Evolutionary conservation across 2,797 vertebrate species (phyloP).

Genomic region (Schizopygopsis pylzovi): DNA sequence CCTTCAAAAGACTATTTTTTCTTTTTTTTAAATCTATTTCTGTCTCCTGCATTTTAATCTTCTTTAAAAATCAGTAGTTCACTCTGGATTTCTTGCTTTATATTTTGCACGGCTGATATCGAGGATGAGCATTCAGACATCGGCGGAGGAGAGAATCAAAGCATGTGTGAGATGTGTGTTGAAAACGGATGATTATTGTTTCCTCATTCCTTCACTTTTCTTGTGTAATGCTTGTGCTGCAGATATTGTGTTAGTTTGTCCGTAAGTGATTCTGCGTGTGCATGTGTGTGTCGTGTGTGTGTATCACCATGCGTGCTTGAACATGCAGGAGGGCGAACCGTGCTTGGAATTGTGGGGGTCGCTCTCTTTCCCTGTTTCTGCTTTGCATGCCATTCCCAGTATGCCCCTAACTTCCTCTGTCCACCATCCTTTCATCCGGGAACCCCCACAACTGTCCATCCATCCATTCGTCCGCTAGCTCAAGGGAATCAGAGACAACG

Average conservation of each 20-base stretch:
- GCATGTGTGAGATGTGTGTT: slow-evolving; percentile 18
- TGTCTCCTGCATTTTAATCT: neutral
- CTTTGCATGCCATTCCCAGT: neutral
- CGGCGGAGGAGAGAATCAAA: neutral
- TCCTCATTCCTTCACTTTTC: slow-evolving; percentile 2
- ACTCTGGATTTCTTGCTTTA: slow-evolving; percentile 2
- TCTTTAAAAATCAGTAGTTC: neutral
- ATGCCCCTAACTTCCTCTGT: slow-evolving; percentile 34
- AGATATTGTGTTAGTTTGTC: neutral
- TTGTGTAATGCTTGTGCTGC: neutral
- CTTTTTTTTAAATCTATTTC: neutral
- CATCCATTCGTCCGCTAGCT: slow-evolving; percentile 50
- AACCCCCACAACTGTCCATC: slow-evolving; percentile 62
- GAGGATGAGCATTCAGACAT: neutral
- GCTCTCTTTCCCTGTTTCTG: slow-evolving; percentile 2
- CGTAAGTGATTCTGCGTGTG: slow-evolving; percentile 14
- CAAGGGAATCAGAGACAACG: slow-evolving; percentile 58
- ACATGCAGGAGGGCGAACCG: slow-evolving; percentile 36
- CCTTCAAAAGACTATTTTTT: neutral
- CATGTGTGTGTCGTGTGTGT: neutral
- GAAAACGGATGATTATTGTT: neutral
- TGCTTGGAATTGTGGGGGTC: slow-evolving; percentile 32
- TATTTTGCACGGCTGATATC: neutral
- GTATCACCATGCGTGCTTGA: slow-evolving; percentile 40
- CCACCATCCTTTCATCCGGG: slow-evolving; percentile 70